Evolutionary conservation across 2,797 vertebrate species (phyloP).

Genomic region (Leptoclinus maculatus): DNA sequence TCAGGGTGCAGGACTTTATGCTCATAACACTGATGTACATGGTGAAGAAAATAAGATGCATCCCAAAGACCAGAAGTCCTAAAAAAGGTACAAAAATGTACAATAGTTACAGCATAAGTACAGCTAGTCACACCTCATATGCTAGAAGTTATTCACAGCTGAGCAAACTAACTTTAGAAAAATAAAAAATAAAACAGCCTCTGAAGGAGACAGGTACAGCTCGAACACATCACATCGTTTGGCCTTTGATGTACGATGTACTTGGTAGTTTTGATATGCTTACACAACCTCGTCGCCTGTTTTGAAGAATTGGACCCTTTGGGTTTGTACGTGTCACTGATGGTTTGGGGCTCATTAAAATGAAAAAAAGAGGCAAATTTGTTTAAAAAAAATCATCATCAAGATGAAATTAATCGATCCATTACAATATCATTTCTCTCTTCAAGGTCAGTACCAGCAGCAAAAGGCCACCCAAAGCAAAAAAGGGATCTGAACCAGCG

Average conservation of each 20-base stretch:
- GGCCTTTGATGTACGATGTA: background rate
- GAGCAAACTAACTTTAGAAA: background rate
- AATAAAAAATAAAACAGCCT: background rate
- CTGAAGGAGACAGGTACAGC: background rate
- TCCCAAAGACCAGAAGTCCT: background rate
- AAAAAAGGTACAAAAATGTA: background rate
- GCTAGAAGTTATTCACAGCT: constrained; percentile 1
- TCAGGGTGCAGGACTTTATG: background rate
- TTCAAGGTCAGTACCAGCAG: background rate
- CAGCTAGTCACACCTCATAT: background rate
- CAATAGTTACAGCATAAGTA: background rate
- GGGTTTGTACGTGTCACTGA: background rate
- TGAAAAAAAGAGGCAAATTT: background rate
- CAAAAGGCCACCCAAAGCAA: background rate
- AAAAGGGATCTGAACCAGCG: constrained; percentile 11
- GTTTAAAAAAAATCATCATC: background rate
- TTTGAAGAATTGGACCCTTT: background rate
- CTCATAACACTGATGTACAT: constrained; percentile 24
- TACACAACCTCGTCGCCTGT: background rate
- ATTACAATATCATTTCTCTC: background rate
- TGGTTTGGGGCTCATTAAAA: background rate
- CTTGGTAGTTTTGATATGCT: background rate
- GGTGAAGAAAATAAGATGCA: background rate
- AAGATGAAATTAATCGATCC: background rate
- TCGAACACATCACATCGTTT: background rate